These are phyloP conservation scores for Salticus scenicus DNA, from an alignment of 2,888 invertebrate genomes.

Conservation along the genomic window DNA sequence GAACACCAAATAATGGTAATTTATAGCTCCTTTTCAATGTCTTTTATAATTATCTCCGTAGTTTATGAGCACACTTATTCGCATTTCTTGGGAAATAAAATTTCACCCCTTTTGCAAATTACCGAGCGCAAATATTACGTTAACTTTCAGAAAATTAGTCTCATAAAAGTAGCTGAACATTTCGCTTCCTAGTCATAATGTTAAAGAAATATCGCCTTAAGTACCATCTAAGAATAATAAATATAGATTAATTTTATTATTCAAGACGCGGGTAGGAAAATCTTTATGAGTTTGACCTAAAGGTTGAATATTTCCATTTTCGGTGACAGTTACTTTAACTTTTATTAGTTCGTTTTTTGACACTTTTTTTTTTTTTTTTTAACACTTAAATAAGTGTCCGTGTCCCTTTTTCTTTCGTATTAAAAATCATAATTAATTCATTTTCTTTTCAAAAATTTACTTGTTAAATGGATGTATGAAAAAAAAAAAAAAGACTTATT, in stretches of 20 bases:
- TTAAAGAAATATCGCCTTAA: not conserved
- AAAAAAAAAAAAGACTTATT: too few species aligned
- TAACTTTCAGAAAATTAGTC: not conserved
- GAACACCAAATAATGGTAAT: not conserved
- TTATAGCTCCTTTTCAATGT: not conserved
- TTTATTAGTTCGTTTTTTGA: too few species aligned
- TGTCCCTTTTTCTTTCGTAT: too few species aligned
- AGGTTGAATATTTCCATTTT: slow-evolving; percentile 3
- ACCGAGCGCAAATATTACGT: not conserved
- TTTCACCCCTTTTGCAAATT: not conserved
- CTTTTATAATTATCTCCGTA: not conserved
- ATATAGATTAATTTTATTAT: not conserved
- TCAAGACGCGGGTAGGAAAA: not conserved
- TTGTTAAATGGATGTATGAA: too few species aligned
- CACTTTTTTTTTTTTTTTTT: too few species aligned
- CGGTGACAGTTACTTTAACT: not conserved
- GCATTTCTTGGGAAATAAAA: not conserved
- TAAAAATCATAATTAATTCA: too few species aligned
- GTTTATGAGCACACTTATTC: not conserved
- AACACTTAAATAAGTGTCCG: too few species aligned
- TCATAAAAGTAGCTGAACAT: not conserved
- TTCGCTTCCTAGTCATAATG: not conserved
- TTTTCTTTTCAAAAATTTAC: too few species aligned
- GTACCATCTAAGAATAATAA: not conserved
- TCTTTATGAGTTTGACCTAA: not conserved